Evolutionary conservation across 92 coral and sea anemone genomes (phyloP), one percentile per base, ranked within the genome.

Genomic region (Meandrina meandrites): DNA sequence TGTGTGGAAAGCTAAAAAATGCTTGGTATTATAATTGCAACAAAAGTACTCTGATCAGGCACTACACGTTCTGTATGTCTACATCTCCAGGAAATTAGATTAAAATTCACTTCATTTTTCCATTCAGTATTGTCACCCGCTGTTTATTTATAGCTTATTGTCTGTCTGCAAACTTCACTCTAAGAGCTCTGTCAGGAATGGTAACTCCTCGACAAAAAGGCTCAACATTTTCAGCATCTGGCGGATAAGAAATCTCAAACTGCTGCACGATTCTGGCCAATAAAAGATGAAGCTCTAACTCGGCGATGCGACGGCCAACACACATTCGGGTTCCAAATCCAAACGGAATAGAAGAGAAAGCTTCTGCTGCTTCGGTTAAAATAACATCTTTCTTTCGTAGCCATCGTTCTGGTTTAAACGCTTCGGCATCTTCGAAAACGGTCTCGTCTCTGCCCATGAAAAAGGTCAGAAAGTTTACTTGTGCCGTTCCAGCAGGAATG

Each of bases 291-390:
- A 94, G 51, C 85, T 94, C 98, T 79, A 92, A 58, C 84, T 94
- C 94, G 1, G 98, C 98, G 36, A 92, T 82, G 0, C 95, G 93
- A 3, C 95, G 89, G 8, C 98, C 98, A 35, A 90, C 78, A 76
- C 95, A 94, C 98, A 94, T 94, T 60, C 98, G 87, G 57, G 88
- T 84, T 36, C 98, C 98, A 86, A 94, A 92, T 1, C 98, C 98
- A 84, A 94, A 94, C 18, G 98, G 98, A 76, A 86, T 81, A 47
- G 95, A 90, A 48, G 92, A 86, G 74, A 94, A 94, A 5, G 87
- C 89, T 47, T 88, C 89, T 34, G 75, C 54, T 35, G 93, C 58
- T 24, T 88, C 85, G 5, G 68, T 53, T 50, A 81, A 54, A 32
- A 57, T 57, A 24, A 16, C n/a, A 58, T 40, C 54, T 19, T 64